Evolutionary conservation across 2,888 invertebrate genomes (phyloP).

Genomic region (Mesorhabditis belari): DNA sequence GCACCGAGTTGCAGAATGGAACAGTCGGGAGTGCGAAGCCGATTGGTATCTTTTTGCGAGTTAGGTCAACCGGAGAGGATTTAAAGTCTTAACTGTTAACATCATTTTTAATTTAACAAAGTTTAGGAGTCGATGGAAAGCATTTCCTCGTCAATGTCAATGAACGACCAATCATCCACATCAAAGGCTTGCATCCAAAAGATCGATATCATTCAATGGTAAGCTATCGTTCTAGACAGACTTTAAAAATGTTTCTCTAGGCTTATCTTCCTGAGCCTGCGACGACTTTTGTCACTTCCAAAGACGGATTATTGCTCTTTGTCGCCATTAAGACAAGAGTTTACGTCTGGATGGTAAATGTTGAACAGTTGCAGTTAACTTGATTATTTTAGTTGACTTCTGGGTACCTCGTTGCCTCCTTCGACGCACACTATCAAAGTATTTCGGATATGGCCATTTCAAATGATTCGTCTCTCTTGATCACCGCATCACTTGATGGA

Average conservation of each 20-base stretch:
- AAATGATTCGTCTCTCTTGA: conserved; percentile 30
- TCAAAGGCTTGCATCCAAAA: conserved; percentile 25
- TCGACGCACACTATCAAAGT: conserved; percentile 38
- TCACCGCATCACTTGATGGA: conserved; percentile 36
- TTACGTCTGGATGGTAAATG: conserved; percentile 34
- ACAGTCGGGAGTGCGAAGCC: conserved; percentile 23
- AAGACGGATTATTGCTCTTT: conserved; percentile 31
- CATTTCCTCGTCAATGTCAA: conserved; percentile 28
- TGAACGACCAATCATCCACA: conserved; percentile 33
- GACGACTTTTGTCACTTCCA: conserved; percentile 15
- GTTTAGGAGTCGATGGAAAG: conserved; percentile 23
- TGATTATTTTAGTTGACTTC: conserved; percentile 21
- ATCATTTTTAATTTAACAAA: background rate
- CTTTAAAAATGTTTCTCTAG: background rate
- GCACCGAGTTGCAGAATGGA: conserved; percentile 39
- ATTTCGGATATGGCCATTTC: conserved; percentile 28
- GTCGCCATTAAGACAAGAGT: conserved; percentile 32
- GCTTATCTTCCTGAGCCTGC: conserved; percentile 26
- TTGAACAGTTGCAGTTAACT: background rate
- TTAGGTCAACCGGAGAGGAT: too few relatives aligned
- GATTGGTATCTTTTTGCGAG: conserved; percentile 16
- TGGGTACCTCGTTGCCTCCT: conserved; percentile 33
- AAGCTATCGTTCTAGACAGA: background rate
- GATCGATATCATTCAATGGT: conserved; percentile 27
- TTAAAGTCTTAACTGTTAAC: too few relatives aligned